phyloP scores from a whole-genome alignment of 2,888 invertebrate genomes.

The Orthonevra nobilis region DNA sequence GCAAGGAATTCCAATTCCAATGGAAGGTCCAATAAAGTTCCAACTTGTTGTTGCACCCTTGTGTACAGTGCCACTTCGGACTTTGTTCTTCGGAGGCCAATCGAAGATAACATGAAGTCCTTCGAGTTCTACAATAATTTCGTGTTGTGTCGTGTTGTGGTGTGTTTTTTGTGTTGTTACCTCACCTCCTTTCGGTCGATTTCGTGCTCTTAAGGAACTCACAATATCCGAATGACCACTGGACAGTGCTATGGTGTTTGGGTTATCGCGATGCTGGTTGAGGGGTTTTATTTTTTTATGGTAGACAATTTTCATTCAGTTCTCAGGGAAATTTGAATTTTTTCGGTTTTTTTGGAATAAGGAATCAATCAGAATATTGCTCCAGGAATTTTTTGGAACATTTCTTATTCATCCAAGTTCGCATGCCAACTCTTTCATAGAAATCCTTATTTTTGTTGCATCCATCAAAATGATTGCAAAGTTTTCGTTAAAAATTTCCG shows the following conservation, averaged over 20 bases:
- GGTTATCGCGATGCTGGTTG: too few relatives aligned
- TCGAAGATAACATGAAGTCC: slow-evolving; percentile 57
- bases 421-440: slow-evolving; percentile 2
- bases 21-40: slow-evolving; percentile 56
- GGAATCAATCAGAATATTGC: too few relatives aligned
- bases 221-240: slow-evolving; percentile 40
- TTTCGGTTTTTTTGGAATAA: too few relatives aligned
- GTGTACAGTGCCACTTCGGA: not conserved
- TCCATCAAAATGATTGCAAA: not conserved
- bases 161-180: not conserved
- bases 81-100: slow-evolving; percentile 11
- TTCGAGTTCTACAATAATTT: slow-evolving; percentile 64
- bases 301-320: too few relatives aligned
- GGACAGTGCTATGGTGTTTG: too few relatives aligned
- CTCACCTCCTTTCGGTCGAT: slow-evolving; percentile 8
- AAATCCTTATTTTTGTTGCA: not conserved
- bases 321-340: too few relatives aligned
- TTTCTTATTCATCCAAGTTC: too few relatives aligned
- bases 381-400: too few relatives aligned
- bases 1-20: slow-evolving; percentile 62
- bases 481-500: not conserved
- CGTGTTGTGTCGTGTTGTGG: slow-evolving; percentile 35
- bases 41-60: slow-evolving; percentile 33
- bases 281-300: too few relatives aligned
- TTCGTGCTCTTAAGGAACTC: slow-evolving; percentile 23